Evolutionary conservation across 1,140 invertebrate genomes (phyloP), one percentile per base, ranked within the genome.

Genomic region (Mya arenaria): DNA sequence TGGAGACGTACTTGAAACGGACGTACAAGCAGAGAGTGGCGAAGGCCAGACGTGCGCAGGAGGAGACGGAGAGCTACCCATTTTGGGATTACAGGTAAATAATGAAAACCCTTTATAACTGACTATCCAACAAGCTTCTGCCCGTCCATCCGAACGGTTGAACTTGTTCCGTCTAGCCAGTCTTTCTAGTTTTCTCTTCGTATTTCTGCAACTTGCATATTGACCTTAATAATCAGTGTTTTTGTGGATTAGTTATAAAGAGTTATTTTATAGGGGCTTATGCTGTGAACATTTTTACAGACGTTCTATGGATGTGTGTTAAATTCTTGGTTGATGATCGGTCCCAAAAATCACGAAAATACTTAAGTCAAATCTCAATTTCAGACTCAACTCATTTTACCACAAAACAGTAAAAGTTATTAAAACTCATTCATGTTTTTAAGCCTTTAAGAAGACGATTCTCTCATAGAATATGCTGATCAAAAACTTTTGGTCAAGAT

Each of bases 51-150:
- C 32, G 37, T 25, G n/a, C 41, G 2, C 4, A 37, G 4, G 44
- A 74, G 3, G 56, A 74, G n/a, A 62, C 32, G 23, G 28, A 36
- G 36, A 62, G 55, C 25, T 82, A 72, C 37, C 79, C 79, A 6
- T 73, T 73, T 25, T 82, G 79, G 79, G 79, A 82, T 66, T 82
- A 82, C 28, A 73, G 79, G 79, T 81, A 44, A 32, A 36, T 65
- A 25, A 5, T 2, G 36, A 25, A 62, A 10, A 28, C 19, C 60
- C n/a, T 62, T 62, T 62, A 17, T 25, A 23, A 17, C 2, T 19
- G 4, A 30, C 4, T 32, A 17, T 62, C 36, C 19, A 32, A 13
- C 4, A 32, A 62, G 3, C 8, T 3, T 30, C 36, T 32, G 25
- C 23, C 5, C 6, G 2, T n/a, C 4, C 36, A 37, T 66, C 19